Base-by-base conservation (phyloP, 1,140 invertebrate species). In the Arion vulgaris region DNA sequence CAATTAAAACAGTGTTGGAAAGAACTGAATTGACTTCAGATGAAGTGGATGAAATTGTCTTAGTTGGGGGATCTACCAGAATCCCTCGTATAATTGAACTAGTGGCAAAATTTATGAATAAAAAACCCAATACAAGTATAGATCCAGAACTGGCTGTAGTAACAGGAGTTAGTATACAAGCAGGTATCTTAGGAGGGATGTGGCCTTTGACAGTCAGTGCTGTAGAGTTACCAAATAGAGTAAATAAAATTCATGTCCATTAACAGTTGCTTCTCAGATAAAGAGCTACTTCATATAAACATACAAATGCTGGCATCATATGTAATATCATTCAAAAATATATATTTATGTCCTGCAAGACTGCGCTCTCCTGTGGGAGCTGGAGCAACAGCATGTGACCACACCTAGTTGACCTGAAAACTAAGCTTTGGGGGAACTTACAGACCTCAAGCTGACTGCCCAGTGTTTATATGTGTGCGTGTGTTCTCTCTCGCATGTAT, bases 1-100 rank as follows among this genome's bases (percentile, higher is more conserved):
- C 91, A n/a, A 89, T 92, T 15, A 69, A 90, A 76, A 87, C 78
- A 53, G 90, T 91, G 36, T 93, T 99, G 84, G 97, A 99, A 93
- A 98, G 99, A 93, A 97, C 97, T 51, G 97, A 99, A 80, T 53
- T 92, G 51, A 79, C 71, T 17, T 87, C 45, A 83, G 85, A 88
- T 28, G 91, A 93, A 41, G 88, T 93, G 26, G 92, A 93, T 86
- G 93, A 93, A 86, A 89, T 93, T 73, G 92, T 93, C n/a, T 79
- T 93, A 80, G 93, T 93, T 23, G 93, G 93, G 9, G 93, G 93
- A 23, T 93, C 93, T n/a, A 93, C 93, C 13, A 84, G 92, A 81
- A 93, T 94, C 72, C 93, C 93, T 41, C 91, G 90, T 85, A 90
- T 94, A 0, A 81, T 92, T 81, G 81, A 91, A 79, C 82, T 93